These are phyloP conservation scores for Sycophaga agraensis DNA, from an alignment of 1,140 invertebrate species.

Conservation along the genomic window DNA sequence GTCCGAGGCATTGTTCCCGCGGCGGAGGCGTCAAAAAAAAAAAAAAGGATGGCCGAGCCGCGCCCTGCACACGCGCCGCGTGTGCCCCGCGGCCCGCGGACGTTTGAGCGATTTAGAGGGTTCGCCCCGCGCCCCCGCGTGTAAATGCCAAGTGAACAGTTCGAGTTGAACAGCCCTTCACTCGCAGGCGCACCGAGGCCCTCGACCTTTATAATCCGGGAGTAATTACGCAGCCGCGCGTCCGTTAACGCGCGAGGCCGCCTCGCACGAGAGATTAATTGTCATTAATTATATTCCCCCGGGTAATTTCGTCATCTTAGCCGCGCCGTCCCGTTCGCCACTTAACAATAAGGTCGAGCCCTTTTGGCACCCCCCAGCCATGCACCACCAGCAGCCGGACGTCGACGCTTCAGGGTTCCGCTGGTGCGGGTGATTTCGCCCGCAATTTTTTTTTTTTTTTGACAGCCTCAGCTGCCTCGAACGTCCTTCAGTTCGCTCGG, in stretches of 20 bases:
- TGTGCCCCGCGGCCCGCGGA: too few relatives aligned
- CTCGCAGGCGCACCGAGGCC: constrained; percentile 30
- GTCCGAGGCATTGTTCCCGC: constrained; percentile 3
- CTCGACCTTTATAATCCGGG: constrained; percentile 58
- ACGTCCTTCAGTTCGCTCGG: too few relatives aligned
- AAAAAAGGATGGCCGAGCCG: constrained; percentile 8
- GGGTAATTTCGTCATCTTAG: constrained; percentile 54
- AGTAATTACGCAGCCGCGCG: constrained; percentile 50
- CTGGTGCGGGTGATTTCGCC: constrained; percentile 18
- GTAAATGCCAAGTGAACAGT: constrained; percentile 58
- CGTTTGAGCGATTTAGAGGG: constrained; percentile 35
- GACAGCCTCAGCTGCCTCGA: too few relatives aligned
- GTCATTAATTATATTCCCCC: constrained; percentile 58
- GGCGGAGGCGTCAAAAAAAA: neutral
- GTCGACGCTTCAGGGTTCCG: constrained; percentile 44
- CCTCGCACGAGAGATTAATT: constrained; percentile 56
- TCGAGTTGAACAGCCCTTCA: constrained; percentile 55
- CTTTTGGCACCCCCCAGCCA: too few relatives aligned
- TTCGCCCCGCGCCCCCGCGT: constrained; percentile 42
- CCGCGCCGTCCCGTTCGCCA: constrained; percentile 37
- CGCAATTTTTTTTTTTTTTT: constrained; percentile 7
- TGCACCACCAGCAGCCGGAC: too few relatives aligned
- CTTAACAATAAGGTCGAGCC: constrained; percentile 51
- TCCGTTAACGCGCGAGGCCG: constrained; percentile 30
- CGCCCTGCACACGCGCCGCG: too few relatives aligned